Evolutionary conservation across 2,113 vertebrate species (phyloP).

Genomic region (Phrynosoma blainvillii): DNA sequence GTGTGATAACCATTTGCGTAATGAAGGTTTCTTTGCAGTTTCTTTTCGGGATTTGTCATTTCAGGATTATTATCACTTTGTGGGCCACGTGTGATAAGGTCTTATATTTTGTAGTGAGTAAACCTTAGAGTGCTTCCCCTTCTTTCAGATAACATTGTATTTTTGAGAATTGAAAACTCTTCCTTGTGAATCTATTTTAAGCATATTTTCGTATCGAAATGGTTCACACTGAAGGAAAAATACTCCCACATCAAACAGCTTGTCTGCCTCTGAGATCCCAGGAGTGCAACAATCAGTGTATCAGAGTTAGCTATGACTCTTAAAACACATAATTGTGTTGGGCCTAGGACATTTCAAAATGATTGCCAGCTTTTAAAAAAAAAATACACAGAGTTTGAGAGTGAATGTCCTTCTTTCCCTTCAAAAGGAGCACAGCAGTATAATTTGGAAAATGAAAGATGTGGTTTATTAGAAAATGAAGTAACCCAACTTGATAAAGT

Average conservation of each 20-base stretch:
- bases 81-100: no score
- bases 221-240: constrained; percentile 70
- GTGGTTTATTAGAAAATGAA: constrained; percentile 53
- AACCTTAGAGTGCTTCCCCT: not conserved
- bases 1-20: no score
- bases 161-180: constrained; percentile 35
- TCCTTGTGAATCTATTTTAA: constrained; percentile 51
- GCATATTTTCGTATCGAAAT: constrained; percentile 73
- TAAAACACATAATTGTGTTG: constrained; percentile 75
- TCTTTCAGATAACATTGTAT: constrained; percentile 25
- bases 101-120: not conserved
- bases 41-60: no score
- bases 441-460: constrained; percentile 61
- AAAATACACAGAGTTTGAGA: constrained; percentile 62
- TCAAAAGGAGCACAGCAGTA: constrained; percentile 51
- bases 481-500: not conserved
- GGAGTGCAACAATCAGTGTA: constrained; percentile 63
- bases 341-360: constrained; percentile 73
- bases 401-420: constrained; percentile 60
- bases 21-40: no score
- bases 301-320: constrained; percentile 74
- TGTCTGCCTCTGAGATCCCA: constrained; percentile 69
- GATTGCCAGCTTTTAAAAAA: constrained; percentile 57
- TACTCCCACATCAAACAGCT: constrained; percentile 70
- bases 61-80: no score